These are phyloP conservation scores for Cyrtorhinus lividipennis DNA, from an alignment of 1,140 invertebrate species.

Conservation along the genomic window DNA sequence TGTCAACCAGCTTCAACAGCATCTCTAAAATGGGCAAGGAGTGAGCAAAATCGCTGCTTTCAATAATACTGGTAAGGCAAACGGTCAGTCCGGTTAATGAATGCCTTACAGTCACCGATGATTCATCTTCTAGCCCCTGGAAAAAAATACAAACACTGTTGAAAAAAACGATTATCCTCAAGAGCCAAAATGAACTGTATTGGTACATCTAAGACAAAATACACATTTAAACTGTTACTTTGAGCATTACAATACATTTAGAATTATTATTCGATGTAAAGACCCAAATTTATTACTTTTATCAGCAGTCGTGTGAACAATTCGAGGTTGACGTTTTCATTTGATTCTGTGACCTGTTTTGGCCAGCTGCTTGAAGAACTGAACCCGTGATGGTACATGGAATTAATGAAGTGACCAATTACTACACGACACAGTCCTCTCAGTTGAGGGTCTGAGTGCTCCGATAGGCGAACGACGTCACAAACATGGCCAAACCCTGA, in stretches of 20 bases:
- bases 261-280: too few relatives aligned
- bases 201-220: too few relatives aligned
- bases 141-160: too few relatives aligned
- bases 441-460: slow-evolving; percentile 57
- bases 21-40: slow-evolving; percentile 41
- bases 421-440: slow-evolving; percentile 53
- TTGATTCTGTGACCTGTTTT: too few relatives aligned
- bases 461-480: slow-evolving; percentile 32
- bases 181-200: too few relatives aligned
- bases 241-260: not conserved
- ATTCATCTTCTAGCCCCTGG: slow-evolving; percentile 51
- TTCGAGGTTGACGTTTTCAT: too few relatives aligned
- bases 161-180: too few relatives aligned
- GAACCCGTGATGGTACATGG: slow-evolving; percentile 9
- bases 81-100: slow-evolving; percentile 40
- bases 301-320: too few relatives aligned
- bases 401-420: slow-evolving; percentile 45
- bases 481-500: slow-evolving; percentile 27
- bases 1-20: slow-evolving; percentile 45
- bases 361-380: slow-evolving; percentile 13
- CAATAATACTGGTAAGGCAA: slow-evolving; percentile 44
- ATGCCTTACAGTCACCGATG: slow-evolving; percentile 49
- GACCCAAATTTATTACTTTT: too few relatives aligned
- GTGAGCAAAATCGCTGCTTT: slow-evolving; percentile 37
- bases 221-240: not conserved